Evolutionary conservation across 2,797 vertebrate species (phyloP).

Genomic region (Momotus momota): DNA sequence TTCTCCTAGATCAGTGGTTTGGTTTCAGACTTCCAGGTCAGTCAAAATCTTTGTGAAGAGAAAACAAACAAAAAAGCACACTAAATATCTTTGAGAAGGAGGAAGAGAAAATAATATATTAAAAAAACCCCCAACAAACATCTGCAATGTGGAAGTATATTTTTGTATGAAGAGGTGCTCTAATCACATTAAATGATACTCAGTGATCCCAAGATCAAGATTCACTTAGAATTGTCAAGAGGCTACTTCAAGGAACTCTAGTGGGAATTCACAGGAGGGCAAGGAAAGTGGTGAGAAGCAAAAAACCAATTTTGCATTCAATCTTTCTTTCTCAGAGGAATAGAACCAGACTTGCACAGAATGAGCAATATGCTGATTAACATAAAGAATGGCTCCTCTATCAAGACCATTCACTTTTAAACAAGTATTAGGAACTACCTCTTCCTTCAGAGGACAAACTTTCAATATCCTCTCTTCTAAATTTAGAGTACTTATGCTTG

Average conservation of each 20-base stretch:
- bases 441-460: neutral
- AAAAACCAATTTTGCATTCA: slow-evolving; percentile 8
- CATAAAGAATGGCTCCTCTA: neutral
- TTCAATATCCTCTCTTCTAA: neutral
- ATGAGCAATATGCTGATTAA: slow-evolving; percentile 13
- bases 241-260: neutral
- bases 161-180: neutral
- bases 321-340: neutral
- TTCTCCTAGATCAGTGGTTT: neutral
- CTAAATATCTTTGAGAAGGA: neutral
- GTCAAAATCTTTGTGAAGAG: neutral
- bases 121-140: neutral
- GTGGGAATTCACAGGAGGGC: neutral
- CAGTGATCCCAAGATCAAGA: slow-evolving; percentile 9
- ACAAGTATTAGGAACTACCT: neutral
- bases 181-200: neutral
- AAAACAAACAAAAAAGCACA: neutral
- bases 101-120: neutral
- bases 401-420: neutral
- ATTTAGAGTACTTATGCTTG: neutral
- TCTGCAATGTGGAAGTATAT: neutral
- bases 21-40: neutral
- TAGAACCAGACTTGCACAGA: neutral
- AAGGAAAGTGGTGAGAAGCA: neutral
- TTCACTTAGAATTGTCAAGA: slow-evolving; percentile 3